Percentiles rank a stretch among this genome's conserved stretches.
These are phyloP conservation scores for Eudasyphora cyanicolor DNA, from an alignment of 2,888 invertebrate species.

Conservation along the genomic window DNA sequence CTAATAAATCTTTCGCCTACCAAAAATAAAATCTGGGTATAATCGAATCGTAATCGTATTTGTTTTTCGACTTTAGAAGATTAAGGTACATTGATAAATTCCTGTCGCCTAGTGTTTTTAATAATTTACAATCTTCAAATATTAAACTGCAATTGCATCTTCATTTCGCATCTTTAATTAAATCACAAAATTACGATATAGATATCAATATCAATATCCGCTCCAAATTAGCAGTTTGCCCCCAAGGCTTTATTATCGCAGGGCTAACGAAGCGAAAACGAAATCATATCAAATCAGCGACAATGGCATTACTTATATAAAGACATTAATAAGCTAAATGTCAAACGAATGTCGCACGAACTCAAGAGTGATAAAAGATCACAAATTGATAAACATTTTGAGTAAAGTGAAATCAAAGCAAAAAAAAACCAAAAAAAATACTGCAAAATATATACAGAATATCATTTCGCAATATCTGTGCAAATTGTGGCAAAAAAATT, in stretches of 20 bases:
- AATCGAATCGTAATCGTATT: no score
- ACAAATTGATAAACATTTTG: background rate
- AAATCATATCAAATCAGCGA: background rate
- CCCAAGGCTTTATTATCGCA: constrained; percentile 1
- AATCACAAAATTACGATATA: background rate
- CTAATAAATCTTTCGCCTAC: no score
- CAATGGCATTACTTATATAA: background rate
- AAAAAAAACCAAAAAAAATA: no score
- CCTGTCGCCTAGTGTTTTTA: no score
- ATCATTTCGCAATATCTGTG: background rate
- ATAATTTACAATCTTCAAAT: no score
- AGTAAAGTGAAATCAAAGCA: no score
- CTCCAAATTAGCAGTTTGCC: background rate
- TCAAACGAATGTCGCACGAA: background rate
- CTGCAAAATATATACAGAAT: background rate
- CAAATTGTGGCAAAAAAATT: no score
- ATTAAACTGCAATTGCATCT: no score
- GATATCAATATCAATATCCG: background rate
- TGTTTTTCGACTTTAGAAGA: no score
- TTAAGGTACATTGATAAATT: no score
- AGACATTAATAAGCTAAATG: background rate
- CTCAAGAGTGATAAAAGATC: background rate
- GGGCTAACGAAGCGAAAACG: background rate
- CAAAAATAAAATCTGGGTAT: no score
- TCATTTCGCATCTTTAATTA: background rate